Evolutionary conservation across 2,113 vertebrate genomes (phyloP).

Genomic region (Zosterops hypoxanthus): DNA sequence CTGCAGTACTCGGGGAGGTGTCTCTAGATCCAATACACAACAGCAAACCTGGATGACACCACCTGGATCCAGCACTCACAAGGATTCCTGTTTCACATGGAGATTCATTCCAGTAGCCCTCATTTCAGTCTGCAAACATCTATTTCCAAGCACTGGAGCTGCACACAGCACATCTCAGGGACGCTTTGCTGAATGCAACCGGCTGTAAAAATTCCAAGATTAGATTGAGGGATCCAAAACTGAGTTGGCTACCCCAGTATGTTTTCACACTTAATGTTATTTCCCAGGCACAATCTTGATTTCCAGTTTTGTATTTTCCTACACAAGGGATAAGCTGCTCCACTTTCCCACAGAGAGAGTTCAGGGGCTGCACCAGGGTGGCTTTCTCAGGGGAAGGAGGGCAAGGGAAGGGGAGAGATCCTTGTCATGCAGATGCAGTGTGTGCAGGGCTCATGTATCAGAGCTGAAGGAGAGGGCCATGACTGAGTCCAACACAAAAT

Average conservation of each 20-base stretch:
- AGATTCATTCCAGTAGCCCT: not conserved
- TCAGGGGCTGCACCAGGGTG: not conserved
- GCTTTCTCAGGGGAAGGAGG: not conserved
- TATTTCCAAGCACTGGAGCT: not conserved
- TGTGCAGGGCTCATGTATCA: fast-evolving
- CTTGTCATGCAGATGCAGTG: fast-evolving
- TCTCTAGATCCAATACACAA: not conserved
- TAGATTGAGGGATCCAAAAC: not conserved
- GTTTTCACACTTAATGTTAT: not conserved
- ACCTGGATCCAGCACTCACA: fast-evolving
- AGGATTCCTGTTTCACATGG: fast-evolving
- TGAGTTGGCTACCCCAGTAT: not conserved
- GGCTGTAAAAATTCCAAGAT: not conserved
- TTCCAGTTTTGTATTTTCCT: not conserved
- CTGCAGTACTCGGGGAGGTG: not conserved
- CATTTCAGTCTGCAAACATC: not conserved
- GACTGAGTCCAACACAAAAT: not conserved
- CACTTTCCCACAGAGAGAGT: not conserved
- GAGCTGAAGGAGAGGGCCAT: not conserved
- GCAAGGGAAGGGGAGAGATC: not conserved
- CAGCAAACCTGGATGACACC: not conserved
- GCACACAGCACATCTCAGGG: not conserved
- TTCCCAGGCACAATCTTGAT: not conserved
- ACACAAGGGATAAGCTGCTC: not conserved
- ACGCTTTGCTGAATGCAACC: not conserved